Evolutionary conservation across 2,888 invertebrate genomes (phyloP), one percentile per base, ranked within the genome.

Genomic region (Empis livida): DNA sequence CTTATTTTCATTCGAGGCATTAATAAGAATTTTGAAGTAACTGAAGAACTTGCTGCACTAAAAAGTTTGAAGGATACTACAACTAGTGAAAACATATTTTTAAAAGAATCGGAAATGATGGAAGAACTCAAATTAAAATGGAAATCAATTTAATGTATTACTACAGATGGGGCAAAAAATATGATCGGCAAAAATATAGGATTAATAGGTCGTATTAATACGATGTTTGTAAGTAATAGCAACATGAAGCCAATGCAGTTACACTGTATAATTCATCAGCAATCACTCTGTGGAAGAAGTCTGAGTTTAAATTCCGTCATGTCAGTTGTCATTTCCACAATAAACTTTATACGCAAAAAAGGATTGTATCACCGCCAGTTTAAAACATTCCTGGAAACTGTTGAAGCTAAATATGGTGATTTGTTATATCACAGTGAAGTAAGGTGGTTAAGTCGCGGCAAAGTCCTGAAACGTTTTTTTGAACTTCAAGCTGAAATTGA

Each of bases 71-170:
- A 43, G 35, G 32, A 35, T 43, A 17, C 32, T 32, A 43, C 32
- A 31, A 42, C 30, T 31, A 31, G 42, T 27, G 42, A 42, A 42
- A 42, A 14, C 31, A 42, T 42, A 42, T 42, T 42, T 42, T 14
- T 31, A 16, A 31, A 16, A 15, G 31, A 31, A 31, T 42, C 42
- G 15, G 42, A 16, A 15, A 31, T 31, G 11, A 30, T 42, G 23
- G 27, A 42, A 27, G 42, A 42, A 20, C 15, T 42, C 14, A 23
- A 42, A 1, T 27, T 42, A 15, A 27, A 27, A 27, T 23, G 14
- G 42, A 8, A 31, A 15, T 38, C 10, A 38, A 16, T 35, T 27
- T 27, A 5, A 39, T 17, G 10, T 39, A 20, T 39, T 39, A 39
- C 39, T 39, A 39, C 39, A 39, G 39, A 39, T 39, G 39, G 39